Evolutionary conservation across 23 tunicate genomes (phyloP).

Genomic region (Clavelina lepadiformis): DNA sequence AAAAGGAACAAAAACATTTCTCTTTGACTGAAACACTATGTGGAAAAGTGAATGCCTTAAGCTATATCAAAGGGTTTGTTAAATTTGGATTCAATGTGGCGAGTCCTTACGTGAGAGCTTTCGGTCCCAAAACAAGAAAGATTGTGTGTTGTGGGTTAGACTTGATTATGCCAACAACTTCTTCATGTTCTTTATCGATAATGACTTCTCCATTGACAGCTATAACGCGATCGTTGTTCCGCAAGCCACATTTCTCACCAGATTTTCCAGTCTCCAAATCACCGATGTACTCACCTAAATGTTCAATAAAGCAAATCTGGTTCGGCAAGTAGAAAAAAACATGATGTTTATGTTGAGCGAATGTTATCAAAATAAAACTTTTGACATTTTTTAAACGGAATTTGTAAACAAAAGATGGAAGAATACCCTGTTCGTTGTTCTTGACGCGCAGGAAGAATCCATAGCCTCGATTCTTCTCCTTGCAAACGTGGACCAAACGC

Average conservation of each 20-base stretch:
- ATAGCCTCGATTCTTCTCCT: constrained; percentile 32
- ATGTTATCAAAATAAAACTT: too few species aligned
- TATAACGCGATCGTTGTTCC: constrained; percentile 60
- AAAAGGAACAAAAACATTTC: too few species aligned
- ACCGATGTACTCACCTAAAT: constrained; percentile 66
- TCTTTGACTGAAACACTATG: too few species aligned
- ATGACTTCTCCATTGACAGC: constrained; percentile 65
- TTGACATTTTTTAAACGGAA: too few species aligned
- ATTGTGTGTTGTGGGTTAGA: constrained; percentile 60
- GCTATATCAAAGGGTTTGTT: too few species aligned
- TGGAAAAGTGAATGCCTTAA: constrained; percentile 1
- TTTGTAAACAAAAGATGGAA: too few species aligned
- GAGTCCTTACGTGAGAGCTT: constrained; percentile 54
- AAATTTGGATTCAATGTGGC: background rate
- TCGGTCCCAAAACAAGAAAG: constrained; percentile 54
- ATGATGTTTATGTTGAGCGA: too few species aligned
- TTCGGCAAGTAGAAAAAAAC: background rate
- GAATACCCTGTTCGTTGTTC: constrained; percentile 38
- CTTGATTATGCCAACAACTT: constrained; percentile 53
- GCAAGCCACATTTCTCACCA: constrained; percentile 39
- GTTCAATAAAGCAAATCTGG: background rate
- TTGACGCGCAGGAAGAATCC: constrained; percentile 75
- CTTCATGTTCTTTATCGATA: constrained; percentile 27
- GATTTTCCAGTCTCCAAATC: constrained; percentile 33
- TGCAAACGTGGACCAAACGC: constrained; percentile 57